Evolutionary conservation across 2,888 invertebrate genomes (phyloP), one percentile per base, ranked within the genome.

Genomic region (Himalopsyche japonica): DNA sequence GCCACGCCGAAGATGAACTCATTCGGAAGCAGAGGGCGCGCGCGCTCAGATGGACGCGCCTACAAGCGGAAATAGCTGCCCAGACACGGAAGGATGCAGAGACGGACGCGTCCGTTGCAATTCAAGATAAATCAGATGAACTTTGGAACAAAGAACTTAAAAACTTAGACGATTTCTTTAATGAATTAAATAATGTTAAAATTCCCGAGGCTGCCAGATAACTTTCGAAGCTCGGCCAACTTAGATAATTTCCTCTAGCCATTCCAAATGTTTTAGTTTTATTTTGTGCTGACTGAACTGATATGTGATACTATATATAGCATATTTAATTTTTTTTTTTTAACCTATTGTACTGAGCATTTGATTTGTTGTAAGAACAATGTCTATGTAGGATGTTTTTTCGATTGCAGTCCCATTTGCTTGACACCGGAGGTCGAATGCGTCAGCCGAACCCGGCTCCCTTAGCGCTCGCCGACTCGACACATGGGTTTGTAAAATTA

Each of bases 121-220:
- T 30, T 48, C 20, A 30, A 1, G 20, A 78, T 15, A 24, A 47
- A 37, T 82, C n/a, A 15, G 37, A 18, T 30, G 70, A 81, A 76
- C 77, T 30, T 27, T 92, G 92, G 92, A 92, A 92, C 91, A 93
- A 93, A 89, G 95, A 94, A 90, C 91, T 95, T 89, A 92, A 92
- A 89, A 94, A 94, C 88, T 89, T 95, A 89, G 93, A 95, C 91
- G 92, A 91, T 89, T 95, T 95, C 90, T 94, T 95, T 92, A 92
- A 92, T 88, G 92, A 94, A 90, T 90, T 95, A 89, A 93, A 93
- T 89, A 92, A 91, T 89, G 92, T 94, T 5, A 64, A 82, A 49
- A 76, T 82, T 47, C 81, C 84, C 47, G 80, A 82, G 32, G 49
- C 78, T n/a, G 79, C 37, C 27, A 82, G 85, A 37, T 82, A 80